A percentile compares a stretch with the other conserved stretches of the same genome.
These are phyloP conservation scores for Camponotus vicinus DNA, from an alignment of 1,140 invertebrate species.

Conservation along the genomic window DNA sequence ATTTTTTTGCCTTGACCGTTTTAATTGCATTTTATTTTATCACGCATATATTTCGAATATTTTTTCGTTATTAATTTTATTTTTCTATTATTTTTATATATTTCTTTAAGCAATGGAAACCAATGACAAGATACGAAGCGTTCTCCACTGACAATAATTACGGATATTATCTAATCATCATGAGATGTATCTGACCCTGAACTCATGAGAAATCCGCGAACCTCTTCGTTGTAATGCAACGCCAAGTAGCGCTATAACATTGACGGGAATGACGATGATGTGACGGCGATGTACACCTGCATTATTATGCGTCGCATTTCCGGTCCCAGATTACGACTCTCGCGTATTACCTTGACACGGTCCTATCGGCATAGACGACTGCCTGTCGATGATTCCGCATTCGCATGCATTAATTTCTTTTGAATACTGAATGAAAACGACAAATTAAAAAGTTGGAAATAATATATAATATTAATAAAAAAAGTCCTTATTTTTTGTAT, in stretches of 20 bases:
- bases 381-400: constrained; percentile 45
- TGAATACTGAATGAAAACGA: not conserved
- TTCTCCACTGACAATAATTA: constrained; percentile 43
- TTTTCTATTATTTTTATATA: not conserved
- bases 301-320: constrained; percentile 72
- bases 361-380: constrained; percentile 24
- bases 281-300: constrained; percentile 64
- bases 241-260: constrained; percentile 11
- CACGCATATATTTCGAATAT: too few relatives aligned
- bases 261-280: constrained; percentile 49
- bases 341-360: constrained; percentile 61
- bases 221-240: constrained; percentile 18
- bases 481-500: not conserved
- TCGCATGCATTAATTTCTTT: constrained; percentile 23
- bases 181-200: constrained; percentile 52
- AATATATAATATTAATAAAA: not conserved
- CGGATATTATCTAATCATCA: constrained; percentile 56
- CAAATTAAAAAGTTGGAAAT: not conserved
- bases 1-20: not conserved
- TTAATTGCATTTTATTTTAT: not conserved
- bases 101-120: not conserved
- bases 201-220: constrained; percentile 56
- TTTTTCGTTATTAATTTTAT: not conserved
- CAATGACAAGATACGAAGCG: not conserved
- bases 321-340: constrained; percentile 64